Base-by-base conservation (phyloP, 2,888 invertebrate species). In the Argyresthia albistria region DNA sequence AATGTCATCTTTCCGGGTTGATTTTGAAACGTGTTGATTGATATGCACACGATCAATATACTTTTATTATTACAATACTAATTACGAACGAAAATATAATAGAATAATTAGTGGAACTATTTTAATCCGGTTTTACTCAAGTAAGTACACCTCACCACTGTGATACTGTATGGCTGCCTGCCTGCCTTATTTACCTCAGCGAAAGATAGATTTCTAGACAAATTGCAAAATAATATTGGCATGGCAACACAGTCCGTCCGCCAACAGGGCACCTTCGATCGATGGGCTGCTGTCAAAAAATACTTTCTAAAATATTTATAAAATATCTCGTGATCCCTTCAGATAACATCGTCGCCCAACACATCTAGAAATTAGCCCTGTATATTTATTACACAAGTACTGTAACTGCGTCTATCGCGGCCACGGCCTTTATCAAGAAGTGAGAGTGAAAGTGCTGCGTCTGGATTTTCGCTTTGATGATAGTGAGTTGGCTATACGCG, bases 191-290 rank as follows among this genome's bases (percentile, higher is more conserved):
- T 25, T 25, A 25, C 25, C 25, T 25, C 25, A 25, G 25, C 25
- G 25, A 25, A 25, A 25, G 25, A 25, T 25, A 25, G 6, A n/a
- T n/a, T n/a, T n/a, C 25, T 25, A 6, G 25, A 2, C 25, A 39
- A 39, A 39, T 39, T 9, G n/a, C n/a, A 6, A 4, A 39, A 39
- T 39, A 39, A 4, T 11, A 39, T 11, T 39, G 57, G 54, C 58
- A 63, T 80, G 77, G 80, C 78, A 62, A 81, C 79, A 78, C 76
- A 80, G 6, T 25, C 76, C 80, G 6, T 25, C 76, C 80, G 86
- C 88, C 88, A 88, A 87, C 88, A 80, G 76, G 88, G 87, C 88
- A 88, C 82, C 81, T 87, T 54, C 86, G 84, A 86, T 88, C 87
- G 83, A 84, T 86, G 80, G 77, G 65, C 64, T 74, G 70, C 78